phyloP scores from a whole-genome alignment of 2,888 invertebrate species.

The Horisme vitalbata region DNA sequence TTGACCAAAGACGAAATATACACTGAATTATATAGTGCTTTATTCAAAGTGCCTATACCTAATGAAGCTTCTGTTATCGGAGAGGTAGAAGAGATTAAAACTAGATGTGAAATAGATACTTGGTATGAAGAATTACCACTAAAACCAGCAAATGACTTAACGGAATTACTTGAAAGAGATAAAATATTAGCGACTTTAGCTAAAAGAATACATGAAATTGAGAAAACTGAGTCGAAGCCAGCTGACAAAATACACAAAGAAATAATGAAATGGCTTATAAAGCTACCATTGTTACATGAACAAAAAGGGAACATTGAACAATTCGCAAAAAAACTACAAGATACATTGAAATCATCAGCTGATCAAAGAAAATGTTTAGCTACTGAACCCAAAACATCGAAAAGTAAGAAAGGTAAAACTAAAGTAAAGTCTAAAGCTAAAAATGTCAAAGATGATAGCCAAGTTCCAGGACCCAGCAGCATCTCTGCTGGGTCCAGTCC shows the following conservation, averaged over 20 bases:
- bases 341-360: constrained; percentile 44
- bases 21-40: constrained; percentile 52
- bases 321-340: constrained; percentile 43
- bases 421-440: constrained; percentile 28
- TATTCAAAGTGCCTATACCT: constrained; percentile 56
- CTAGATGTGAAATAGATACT: constrained; percentile 53
- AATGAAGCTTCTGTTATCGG: constrained; percentile 43
- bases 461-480: constrained; percentile 40
- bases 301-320: constrained; percentile 37
- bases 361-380: constrained; percentile 46
- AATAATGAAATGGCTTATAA: constrained; percentile 54
- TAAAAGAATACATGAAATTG: constrained; percentile 54
- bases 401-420: constrained; percentile 18
- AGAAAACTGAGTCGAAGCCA: constrained; percentile 39
- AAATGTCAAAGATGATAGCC: constrained; percentile 32
- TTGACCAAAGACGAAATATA: constrained; percentile 51
- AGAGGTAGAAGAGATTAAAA: constrained; percentile 61
- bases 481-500: no score
- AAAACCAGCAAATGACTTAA: constrained; percentile 33
- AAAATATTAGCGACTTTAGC: constrained; percentile 52
- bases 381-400: constrained; percentile 15
- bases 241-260: constrained; percentile 51
- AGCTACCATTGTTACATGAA: constrained; percentile 46
- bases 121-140: constrained; percentile 60
- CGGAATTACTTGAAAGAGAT: constrained; percentile 49